A percentile compares a stretch with the other conserved stretches of the same genome.
phyloP scores from a whole-genome alignment of 2,797 vertebrate genomes.

The Alauda arvensis region DNA sequence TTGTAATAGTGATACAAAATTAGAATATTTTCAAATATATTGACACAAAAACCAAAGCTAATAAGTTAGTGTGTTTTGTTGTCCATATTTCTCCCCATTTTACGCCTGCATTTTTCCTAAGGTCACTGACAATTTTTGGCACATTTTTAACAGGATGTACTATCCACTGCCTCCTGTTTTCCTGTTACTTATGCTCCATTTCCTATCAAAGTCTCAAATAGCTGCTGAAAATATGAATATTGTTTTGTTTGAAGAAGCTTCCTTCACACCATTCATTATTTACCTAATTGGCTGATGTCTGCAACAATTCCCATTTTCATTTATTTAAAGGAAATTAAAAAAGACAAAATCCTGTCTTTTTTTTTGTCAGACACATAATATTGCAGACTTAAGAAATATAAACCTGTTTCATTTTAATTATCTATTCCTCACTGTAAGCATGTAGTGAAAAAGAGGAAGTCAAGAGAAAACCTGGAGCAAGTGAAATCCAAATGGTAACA shows the following conservation, averaged over 20 bases:
- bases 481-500: neutral
- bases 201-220: conserved; percentile 9
- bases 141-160: neutral
- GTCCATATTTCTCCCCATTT: neutral
- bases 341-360: neutral
- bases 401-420: neutral
- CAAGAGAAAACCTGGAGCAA: neutral
- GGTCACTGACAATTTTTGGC: neutral
- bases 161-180: neutral
- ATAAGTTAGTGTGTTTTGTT: neutral
- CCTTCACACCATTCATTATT: neutral
- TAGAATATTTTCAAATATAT: neutral
- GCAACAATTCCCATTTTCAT: neutral
- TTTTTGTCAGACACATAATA: neutral
- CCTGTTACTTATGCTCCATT: neutral
- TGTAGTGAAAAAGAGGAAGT: neutral
- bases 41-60: neutral
- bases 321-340: conserved; percentile 14
- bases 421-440: neutral
- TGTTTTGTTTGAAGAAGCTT: conserved; percentile 15
- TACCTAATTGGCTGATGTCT: neutral
- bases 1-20: neutral
- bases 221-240: neutral
- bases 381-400: neutral
- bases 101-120: neutral